Evolutionary conservation across 1,140 invertebrate species (phyloP), one percentile per base, ranked within the genome.

Genomic region (Eriosoma lanigerum): DNA sequence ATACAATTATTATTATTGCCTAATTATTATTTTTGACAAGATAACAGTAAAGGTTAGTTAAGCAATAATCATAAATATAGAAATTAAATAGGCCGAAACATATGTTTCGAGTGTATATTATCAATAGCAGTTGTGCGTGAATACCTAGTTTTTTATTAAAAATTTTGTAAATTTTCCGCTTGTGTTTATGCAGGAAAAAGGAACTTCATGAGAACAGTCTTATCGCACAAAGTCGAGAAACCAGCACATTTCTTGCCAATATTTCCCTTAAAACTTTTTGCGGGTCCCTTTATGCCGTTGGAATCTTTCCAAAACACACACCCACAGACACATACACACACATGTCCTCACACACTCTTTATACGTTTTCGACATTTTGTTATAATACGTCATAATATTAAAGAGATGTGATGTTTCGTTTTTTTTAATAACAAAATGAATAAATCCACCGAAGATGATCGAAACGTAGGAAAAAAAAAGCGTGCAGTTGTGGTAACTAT

Each of bases 261-360:
- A 78, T 60, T 78, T 78, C 75, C 75, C 56, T 78, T 62, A 78
- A 78, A 60, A 78, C 54, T 78, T 78, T 78, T 62, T 38, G 56
- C 54, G 75, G 62, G 75, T 78, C 75, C 54, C 60, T 78, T 78
- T 78, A 56, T 78, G 21, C 24, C 24, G 3, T 48, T 78, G 75
- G 75, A 58, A 12, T 78, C 56, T 56, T 46, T 78, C 75, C 75
- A 78, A 60, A 58, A 21, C 19, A 76, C 29, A 76, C 52, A 76
- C 52, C 29, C 66, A 62, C 0, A 62, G 6, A 38, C 8, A 38
- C 62, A 29, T 21, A 10, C 6, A 26, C 0, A 19, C 21, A 26
- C 66, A 48, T 21, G 17, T 21, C 15, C 38, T 1, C 38, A 44
- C 64, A 17, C 38, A 52, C 6, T 52, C 24, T n/a, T 52, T 17